Evolutionary conservation across 2,113 vertebrate genomes (phyloP), one percentile per base, ranked within the genome.

Genomic region (Gallinago media): DNA sequence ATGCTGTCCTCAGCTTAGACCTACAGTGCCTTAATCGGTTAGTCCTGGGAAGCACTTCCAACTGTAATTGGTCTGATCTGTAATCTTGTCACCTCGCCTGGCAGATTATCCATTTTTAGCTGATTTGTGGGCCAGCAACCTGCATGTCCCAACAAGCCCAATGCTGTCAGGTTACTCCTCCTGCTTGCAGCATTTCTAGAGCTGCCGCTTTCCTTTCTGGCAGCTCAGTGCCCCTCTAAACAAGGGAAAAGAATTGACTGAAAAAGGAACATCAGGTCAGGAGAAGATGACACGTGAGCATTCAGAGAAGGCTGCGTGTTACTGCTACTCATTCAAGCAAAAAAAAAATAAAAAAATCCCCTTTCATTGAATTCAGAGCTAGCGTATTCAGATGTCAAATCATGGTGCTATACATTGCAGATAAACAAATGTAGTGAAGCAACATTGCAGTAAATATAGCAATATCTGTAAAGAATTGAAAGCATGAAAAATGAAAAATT

Each of bases 81-180:
- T 92, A 86, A 91, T 96, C 86, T 95, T 70, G 27, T 56, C 85
- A 81, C 87, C 85, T 85, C 0, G 2, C 20, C 70, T 0, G 0
- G 59, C 70, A 92, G 92, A 93, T 96, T 79, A 94, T 94, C 92
- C 70, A 47, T 76, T 88, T 93, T 89, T 95, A 96, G 68, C 88
- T 92, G 74, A 82, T 87, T 85, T 95, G 58, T 40, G 63, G 65
- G 81, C 49, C 63, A 71, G 70, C 71, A 73, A 26, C 46, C 49
- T 88, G 58, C 59, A 8, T 0, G 10, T 86, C 85, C 52, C 56
- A 26, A 42, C 50, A 63, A 56, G n/a, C 14, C 1, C 1, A 4
- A 2, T 26, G 49, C 68, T 79, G 42, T 61, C 54, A n/a, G 78
- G 61, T 91, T 75, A 19, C 46, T 71, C 10, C 26, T 72, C 3